These are phyloP conservation scores for Melanotaenia nigrans DNA, from an alignment of 2,797 vertebrate genomes.

Conservation along the genomic window DNA sequence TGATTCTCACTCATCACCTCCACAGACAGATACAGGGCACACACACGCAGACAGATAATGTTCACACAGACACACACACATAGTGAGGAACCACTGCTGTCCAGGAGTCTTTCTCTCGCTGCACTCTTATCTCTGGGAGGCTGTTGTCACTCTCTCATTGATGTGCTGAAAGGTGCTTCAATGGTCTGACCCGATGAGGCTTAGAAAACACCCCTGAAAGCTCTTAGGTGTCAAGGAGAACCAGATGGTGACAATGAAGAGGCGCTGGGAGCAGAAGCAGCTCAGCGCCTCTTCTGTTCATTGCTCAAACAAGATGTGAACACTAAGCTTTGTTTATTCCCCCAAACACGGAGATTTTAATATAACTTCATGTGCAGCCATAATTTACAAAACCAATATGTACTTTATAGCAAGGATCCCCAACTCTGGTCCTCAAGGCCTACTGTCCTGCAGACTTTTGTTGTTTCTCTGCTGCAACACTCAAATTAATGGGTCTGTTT, in stretches of 20 bases:
- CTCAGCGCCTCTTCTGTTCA: conserved; percentile 47
- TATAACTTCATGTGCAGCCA: not conserved
- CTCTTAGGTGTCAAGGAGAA: conserved; percentile 69
- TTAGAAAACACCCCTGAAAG: conserved; percentile 61
- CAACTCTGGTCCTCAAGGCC: no score
- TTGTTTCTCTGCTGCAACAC: no score
- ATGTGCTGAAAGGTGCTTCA: conserved; percentile 74
- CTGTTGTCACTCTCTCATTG: conserved; percentile 82
- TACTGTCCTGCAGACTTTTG: no score
- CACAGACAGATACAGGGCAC: conserved; percentile 51
- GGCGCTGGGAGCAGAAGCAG: conserved; percentile 38
- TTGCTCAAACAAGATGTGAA: conserved; percentile 43
- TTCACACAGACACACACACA: conserved; percentile 38
- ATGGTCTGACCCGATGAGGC: conserved; percentile 63
- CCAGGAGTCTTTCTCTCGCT: conserved; percentile 63
- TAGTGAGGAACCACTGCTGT: conserved; percentile 32
- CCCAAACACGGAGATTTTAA: conserved; percentile 14
- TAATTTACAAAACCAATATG: not conserved
- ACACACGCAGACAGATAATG: conserved; percentile 26
- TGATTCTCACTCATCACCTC: conserved; percentile 80
- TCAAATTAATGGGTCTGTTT: no score
- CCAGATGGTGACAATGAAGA: conserved; percentile 73
- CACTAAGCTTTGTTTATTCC: conserved; percentile 43
- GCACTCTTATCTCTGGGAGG: conserved; percentile 74
- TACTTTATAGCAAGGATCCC: not conserved